Conservation (phyloP, 2,888 invertebrate genomes). For the Cacoxenus indagator region DNA sequence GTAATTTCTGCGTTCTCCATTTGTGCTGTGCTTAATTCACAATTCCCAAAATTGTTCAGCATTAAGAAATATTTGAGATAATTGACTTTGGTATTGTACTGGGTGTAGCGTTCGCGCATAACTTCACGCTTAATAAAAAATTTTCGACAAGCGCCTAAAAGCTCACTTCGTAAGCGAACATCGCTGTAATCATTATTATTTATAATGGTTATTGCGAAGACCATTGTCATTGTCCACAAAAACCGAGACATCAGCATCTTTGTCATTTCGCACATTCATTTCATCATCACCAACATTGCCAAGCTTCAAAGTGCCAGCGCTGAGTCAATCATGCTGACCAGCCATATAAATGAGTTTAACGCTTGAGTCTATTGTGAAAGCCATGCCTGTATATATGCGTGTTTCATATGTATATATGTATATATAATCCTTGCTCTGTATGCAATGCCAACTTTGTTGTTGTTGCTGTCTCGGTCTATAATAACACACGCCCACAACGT, state of each 20-base stretch:
- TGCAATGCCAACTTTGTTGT: neutral
- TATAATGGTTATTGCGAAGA: too few relatives aligned
- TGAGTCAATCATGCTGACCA: conserved; percentile 32
- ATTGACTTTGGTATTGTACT: conserved; percentile 14
- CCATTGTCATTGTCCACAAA: too few relatives aligned
- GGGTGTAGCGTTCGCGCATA: neutral
- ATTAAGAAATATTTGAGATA: neutral
- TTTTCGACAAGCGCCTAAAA: neutral
- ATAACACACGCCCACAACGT: neutral
- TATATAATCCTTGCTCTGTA: neutral
- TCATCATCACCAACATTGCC: too few relatives aligned
- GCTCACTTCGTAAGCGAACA: neutral
- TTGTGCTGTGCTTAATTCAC: too few relatives aligned
- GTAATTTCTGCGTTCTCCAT: too few relatives aligned
- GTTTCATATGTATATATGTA: neutral
- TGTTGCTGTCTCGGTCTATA: neutral
- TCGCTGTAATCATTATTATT: neutral
- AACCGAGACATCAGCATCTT: conserved; percentile 33
- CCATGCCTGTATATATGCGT: neutral
- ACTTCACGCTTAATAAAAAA: neutral
- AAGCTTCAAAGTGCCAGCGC: conserved; percentile 54
- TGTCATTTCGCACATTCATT: too few relatives aligned
- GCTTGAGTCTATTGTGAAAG: conserved; percentile 27
- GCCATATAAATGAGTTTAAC: conserved; percentile 57
- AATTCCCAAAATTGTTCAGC: too few relatives aligned